Conservation (phyloP, 2,797 vertebrate species). For the Cryptoprocta ferox region DNA sequence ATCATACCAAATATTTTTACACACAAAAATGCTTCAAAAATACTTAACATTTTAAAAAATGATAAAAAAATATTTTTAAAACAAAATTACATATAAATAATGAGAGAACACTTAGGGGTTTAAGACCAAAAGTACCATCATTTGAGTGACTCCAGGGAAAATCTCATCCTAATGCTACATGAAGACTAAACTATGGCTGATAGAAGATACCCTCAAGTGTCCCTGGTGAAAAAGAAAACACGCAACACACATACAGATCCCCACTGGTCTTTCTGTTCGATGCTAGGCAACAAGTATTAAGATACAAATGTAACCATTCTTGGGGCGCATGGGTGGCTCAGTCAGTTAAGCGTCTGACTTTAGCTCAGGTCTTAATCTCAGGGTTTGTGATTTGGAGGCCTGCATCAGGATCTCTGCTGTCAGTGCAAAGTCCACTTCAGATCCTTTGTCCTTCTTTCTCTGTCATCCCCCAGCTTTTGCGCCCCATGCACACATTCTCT, state of each 20-base stretch:
- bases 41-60: not conserved
- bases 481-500: too few species aligned
- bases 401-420: too few species aligned
- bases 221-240: not conserved
- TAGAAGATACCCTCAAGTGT: not conserved
- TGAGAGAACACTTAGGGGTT: not conserved
- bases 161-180: too few species aligned
- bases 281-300: too few species aligned
- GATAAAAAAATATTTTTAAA: not conserved
- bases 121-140: not conserved
- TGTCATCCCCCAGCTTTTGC: too few species aligned
- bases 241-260: too few species aligned
- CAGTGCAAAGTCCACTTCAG: too few species aligned
- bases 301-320: not conserved
- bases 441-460: too few species aligned
- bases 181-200: not conserved
- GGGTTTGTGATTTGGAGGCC: too few species aligned
- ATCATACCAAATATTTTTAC: not conserved
- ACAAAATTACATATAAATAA: not conserved
- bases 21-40: not conserved
- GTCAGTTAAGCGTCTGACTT: too few species aligned
- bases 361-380: too few species aligned
- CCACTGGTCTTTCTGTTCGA: not conserved
- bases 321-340: too few species aligned
- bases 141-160: not conserved